These are phyloP conservation scores for Heliconius nattereri DNA, from an alignment of 1,140 invertebrate genomes.

Conservation along the genomic window DNA sequence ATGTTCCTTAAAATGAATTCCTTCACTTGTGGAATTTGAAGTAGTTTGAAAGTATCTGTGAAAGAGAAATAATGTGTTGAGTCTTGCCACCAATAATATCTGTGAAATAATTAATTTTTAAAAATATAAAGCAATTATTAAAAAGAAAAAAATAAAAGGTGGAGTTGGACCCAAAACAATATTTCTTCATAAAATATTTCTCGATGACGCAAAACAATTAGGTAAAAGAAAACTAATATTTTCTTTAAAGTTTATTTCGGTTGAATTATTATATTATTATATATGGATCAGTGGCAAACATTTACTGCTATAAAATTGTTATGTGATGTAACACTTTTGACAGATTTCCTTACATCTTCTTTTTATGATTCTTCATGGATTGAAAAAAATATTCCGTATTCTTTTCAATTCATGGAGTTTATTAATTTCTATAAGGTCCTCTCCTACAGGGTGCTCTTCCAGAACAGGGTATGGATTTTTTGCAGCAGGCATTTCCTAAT, in stretches of 20 bases:
- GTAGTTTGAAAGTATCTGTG: conserved; percentile 10
- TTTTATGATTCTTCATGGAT: too few species aligned
- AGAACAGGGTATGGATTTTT: conserved; percentile 55
- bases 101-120: conserved; percentile 41
- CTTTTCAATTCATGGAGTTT: too few species aligned
- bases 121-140: conserved; percentile 32
- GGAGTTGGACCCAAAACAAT: conserved; percentile 73
- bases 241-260: conserved; percentile 17
- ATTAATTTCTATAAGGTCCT: conserved; percentile 55
- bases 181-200: conserved; percentile 34
- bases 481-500: conserved; percentile 48
- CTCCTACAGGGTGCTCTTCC: conserved; percentile 61
- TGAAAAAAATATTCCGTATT: too few species aligned
- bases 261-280: background rate
- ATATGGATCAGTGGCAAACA: background rate
- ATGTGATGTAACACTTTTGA: background rate
- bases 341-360: background rate
- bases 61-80: conserved; percentile 38
- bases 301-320: background rate
- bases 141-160: conserved; percentile 38
- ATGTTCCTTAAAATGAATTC: background rate
- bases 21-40: background rate
- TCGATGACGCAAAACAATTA: conserved; percentile 38
- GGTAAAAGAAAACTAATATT: conserved; percentile 14
- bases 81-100: conserved; percentile 59